These are phyloP conservation scores for Cotesia chilonis DNA, from an alignment of 1,140 invertebrate species.

Conservation along the genomic window DNA sequence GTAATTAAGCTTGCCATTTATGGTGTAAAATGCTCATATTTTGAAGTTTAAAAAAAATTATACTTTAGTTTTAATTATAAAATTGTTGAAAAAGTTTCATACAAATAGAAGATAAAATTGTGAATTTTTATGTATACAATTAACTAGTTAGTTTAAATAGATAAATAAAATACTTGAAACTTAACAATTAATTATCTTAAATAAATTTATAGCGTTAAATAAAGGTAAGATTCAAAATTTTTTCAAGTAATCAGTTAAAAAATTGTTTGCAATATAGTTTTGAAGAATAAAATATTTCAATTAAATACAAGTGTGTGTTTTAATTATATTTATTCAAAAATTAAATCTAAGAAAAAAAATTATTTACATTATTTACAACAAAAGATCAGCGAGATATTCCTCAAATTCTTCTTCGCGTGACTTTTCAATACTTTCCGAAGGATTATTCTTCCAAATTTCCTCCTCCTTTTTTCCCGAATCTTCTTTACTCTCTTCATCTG, in stretches of 20 bases:
- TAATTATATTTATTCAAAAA: neutral
- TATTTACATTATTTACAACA: conserved; percentile 62
- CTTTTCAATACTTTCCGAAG: conserved; percentile 56
- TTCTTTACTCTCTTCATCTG: conserved; percentile 19
- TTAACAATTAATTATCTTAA: too few relatives aligned
- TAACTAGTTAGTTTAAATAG: neutral
- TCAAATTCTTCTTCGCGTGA: conserved; percentile 71
- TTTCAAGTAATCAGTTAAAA: neutral
- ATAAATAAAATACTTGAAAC: neutral
- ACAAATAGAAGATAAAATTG: neutral
- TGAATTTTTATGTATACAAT: too few relatives aligned
- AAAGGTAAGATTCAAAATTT: too few relatives aligned
- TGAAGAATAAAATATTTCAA: neutral
- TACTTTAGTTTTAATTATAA: too few relatives aligned
- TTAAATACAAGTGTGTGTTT: too few relatives aligned
- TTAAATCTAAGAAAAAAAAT: neutral
- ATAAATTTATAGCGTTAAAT: too few relatives aligned
- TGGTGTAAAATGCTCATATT: too few relatives aligned
- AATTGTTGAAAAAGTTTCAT: too few relatives aligned
- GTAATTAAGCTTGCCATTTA: neutral
- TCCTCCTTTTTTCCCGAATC: conserved; percentile 44
- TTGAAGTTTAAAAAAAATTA: too few relatives aligned
- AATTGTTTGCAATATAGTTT: too few relatives aligned
- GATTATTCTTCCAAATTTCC: conserved; percentile 61
- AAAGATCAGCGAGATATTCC: conserved; percentile 73